Evolutionary conservation across 1,140 invertebrate genomes (phyloP).

Genomic region (Caenorhabditis briggsae): DNA sequence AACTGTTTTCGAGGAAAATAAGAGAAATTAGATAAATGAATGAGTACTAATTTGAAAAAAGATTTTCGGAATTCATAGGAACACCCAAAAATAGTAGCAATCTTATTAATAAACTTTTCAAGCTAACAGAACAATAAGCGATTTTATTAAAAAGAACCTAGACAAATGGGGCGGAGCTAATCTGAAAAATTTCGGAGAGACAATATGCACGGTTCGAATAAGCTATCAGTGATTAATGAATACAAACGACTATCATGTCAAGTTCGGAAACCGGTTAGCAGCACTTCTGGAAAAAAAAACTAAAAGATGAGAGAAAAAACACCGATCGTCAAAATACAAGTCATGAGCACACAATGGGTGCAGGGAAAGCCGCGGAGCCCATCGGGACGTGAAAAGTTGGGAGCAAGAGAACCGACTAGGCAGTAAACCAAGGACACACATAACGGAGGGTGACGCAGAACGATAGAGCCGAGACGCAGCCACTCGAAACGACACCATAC

Average conservation of each 20-base stretch:
- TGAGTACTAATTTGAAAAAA: too few relatives aligned
- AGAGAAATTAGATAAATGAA: too few relatives aligned
- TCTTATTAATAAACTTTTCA: too few relatives aligned
- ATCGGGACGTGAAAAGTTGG: background rate
- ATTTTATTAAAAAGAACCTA: too few relatives aligned
- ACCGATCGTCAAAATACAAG: slow-evolving; percentile 19
- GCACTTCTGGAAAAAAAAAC: background rate
- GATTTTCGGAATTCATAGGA: too few relatives aligned
- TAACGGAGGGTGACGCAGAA: background rate
- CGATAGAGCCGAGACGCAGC: background rate
- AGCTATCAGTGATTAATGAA: background rate
- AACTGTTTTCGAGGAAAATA: too few relatives aligned
- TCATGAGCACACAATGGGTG: slow-evolving; percentile 55
- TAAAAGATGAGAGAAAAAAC: background rate
- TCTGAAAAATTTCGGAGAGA: background rate
- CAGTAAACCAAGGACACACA: too few relatives aligned
- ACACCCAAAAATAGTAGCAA: too few relatives aligned
- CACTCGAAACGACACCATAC: background rate
- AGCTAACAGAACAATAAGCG: too few relatives aligned
- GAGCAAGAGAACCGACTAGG: background rate
- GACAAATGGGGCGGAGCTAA: too few relatives aligned
- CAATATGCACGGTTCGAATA: background rate
- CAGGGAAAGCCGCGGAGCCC: background rate
- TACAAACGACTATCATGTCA: slow-evolving; percentile 3
- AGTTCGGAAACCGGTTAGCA: background rate